Conservation (phyloP, 2,797 vertebrate genomes). For the Stomatorhinus walkeri region DNA sequence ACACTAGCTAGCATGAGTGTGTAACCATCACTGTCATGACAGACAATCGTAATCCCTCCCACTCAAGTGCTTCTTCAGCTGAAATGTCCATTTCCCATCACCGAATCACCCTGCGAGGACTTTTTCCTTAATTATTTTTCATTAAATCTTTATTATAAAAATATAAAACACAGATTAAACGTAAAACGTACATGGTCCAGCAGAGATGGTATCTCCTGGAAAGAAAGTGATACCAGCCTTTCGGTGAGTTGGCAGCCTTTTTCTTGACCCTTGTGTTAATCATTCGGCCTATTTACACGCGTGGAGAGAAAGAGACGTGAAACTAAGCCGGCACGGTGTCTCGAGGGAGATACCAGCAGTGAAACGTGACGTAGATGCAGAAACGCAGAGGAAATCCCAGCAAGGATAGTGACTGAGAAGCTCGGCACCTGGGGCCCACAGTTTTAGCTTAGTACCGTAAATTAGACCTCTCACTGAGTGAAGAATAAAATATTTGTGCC, state of each 20-base stretch:
- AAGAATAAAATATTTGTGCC: background rate
- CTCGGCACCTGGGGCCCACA: background rate
- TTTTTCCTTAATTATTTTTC: constrained; percentile 42
- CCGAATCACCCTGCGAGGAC: background rate
- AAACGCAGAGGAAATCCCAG: background rate
- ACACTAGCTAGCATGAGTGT: background rate
- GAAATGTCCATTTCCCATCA: constrained; percentile 45
- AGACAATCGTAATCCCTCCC: background rate
- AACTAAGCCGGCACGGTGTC: constrained; percentile 39
- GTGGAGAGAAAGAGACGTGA: constrained; percentile 47
- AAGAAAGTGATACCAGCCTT: constrained; percentile 48
- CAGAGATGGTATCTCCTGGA: constrained; percentile 42
- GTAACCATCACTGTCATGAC: background rate
- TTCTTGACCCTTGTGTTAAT: constrained; percentile 52
- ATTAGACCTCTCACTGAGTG: background rate
- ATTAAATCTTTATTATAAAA: constrained; percentile 78
- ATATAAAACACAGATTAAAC: constrained; percentile 76
- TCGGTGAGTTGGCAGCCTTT: constrained; percentile 26
- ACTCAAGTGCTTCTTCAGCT: background rate
- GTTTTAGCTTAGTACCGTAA: background rate
- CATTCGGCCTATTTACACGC: constrained; percentile 56
- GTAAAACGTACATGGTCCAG: constrained; percentile 62
- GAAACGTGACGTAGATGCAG: background rate
- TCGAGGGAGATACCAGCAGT: background rate
- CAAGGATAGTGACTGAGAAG: background rate